Conservation (phyloP, 2,888 invertebrate genomes). For the Cephus runcator region DNA sequence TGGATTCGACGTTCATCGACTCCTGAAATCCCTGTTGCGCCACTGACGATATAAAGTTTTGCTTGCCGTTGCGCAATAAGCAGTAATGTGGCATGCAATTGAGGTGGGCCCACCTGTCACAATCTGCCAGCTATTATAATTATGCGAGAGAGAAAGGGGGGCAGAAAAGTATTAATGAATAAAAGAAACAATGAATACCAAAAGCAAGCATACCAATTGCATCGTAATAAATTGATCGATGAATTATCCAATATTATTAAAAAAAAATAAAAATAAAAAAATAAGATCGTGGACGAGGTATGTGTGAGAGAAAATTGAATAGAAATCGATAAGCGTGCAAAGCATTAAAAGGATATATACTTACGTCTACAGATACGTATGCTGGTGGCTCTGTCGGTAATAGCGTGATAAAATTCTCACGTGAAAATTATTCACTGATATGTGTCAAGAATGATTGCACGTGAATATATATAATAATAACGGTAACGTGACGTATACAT, state of each 20-base stretch:
- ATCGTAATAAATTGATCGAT: conserved; percentile 4
- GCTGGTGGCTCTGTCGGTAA: background rate
- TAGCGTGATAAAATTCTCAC: background rate
- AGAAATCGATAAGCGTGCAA: background rate
- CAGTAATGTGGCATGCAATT: conserved; percentile 16
- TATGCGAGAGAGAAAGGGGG: background rate
- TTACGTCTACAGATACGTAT: background rate
- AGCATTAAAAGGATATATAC: background rate
- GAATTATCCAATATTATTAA: background rate
- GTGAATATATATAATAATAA: conserved; percentile 36
- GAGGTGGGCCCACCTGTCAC: conserved; percentile 11
- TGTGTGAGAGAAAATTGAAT: conserved; percentile 4
- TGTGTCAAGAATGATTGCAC: conserved; percentile 24
- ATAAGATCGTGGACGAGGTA: background rate
- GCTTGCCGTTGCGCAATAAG: conserved; percentile 19
- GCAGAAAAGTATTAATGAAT: conserved; percentile 7
- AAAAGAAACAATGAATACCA: background rate
- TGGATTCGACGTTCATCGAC: background rate
- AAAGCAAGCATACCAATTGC: conserved; percentile 19
- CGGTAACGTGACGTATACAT: conserved; percentile 11
- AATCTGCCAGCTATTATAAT: conserved; percentile 13
- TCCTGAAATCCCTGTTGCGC: conserved; percentile 6
- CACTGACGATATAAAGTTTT: conserved; percentile 8
- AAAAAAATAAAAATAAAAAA: background rate
- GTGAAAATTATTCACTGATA: background rate